Conservation (phyloP, 1,140 invertebrate species). For the Brachionus koreanus region DNA sequence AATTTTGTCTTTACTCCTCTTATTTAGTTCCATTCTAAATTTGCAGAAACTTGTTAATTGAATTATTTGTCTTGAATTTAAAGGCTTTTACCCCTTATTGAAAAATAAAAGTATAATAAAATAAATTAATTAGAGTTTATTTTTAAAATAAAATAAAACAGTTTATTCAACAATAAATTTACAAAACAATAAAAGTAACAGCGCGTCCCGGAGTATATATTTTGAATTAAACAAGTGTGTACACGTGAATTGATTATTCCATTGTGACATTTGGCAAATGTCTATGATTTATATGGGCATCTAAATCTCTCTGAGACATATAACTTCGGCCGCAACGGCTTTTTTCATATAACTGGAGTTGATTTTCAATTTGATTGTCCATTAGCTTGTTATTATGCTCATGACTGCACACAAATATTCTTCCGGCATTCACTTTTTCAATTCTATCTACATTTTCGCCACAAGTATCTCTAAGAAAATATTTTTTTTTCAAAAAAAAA, state of each 20-base stretch:
- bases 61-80: not conserved
- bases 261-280: not conserved
- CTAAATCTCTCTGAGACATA: slow-evolving; percentile 38
- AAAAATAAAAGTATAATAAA: not conserved
- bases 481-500: not conserved
- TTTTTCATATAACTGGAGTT: not conserved
- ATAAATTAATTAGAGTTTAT: not conserved
- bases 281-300: slow-evolving; percentile 17
- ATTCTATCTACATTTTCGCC: slow-evolving; percentile 19
- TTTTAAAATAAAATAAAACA: not conserved
- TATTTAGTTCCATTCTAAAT: slow-evolving; percentile 25
- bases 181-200: not conserved
- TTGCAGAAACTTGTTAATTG: not conserved
- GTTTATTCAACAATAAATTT: not conserved
- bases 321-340: slow-evolving; percentile 17
- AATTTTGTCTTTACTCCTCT: slow-evolving; percentile 1
- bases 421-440: not conserved
- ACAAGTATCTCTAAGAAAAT: slow-evolving; percentile 11
- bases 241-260: not conserved
- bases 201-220: not conserved
- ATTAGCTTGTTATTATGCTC: not conserved
- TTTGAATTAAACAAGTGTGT: not conserved
- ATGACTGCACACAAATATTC: slow-evolving; percentile 30
- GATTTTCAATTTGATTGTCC: not conserved
- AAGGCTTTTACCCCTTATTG: slow-evolving; percentile 28